phyloP scores from a whole-genome alignment of 2,888 invertebrate species.

The Volucella inflata region DNA sequence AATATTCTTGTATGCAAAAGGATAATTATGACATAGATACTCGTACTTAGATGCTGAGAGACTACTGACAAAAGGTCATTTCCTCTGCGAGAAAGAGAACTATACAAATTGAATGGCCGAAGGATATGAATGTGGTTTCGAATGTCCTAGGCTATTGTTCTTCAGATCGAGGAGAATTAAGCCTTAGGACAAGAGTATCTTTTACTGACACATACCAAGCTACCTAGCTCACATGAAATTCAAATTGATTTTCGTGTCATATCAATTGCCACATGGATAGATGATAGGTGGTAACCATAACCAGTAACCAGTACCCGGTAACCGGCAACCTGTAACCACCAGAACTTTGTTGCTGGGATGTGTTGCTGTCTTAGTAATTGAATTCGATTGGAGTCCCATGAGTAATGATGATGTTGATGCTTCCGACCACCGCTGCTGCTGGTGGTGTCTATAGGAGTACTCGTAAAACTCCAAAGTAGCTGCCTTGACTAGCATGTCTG shows the following conservation, averaged over 20 bases:
- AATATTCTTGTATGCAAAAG: conserved; percentile 47
- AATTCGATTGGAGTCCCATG: conserved; percentile 54
- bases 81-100: not conserved
- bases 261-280: conserved; percentile 31
- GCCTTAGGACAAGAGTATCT: conserved; percentile 16
- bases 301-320: not conserved
- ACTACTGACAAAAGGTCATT: conserved; percentile 59
- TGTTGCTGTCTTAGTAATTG: conserved; percentile 63
- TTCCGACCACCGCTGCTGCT: conserved; percentile 45
- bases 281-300: not conserved
- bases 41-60: not conserved
- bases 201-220: not conserved
- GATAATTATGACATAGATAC: conserved; percentile 66
- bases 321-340: conserved; percentile 15
- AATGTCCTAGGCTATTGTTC: conserved; percentile 50
- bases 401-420: conserved; percentile 67
- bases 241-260: conserved; percentile 30
- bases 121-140: conserved; percentile 68
- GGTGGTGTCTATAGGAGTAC: conserved; percentile 9
- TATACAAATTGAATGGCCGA: conserved; percentile 15
- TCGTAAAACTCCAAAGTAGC: conserved; percentile 41
- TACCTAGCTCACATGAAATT: conserved; percentile 20
- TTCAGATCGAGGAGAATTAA: conserved; percentile 26
- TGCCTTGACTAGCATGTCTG: conserved; percentile 18
- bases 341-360: conserved; percentile 24